Conservation (phyloP, 2,797 vertebrate species). For the Rallus crepitans region DNA sequence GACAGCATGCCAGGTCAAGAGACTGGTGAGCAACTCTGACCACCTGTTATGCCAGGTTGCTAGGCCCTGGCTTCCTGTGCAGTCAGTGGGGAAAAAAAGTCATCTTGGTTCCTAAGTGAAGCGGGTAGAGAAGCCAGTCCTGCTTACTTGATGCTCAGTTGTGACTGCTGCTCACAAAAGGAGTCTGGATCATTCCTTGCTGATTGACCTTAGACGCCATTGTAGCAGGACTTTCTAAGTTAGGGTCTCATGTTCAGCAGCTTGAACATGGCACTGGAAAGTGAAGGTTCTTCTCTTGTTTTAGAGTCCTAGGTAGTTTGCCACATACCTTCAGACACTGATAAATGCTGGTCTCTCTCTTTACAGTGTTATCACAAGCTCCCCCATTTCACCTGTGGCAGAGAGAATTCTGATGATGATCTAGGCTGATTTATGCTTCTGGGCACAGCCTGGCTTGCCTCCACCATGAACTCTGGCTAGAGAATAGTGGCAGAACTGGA, state of each 20-base stretch:
- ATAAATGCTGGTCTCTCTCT: not conserved
- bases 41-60: not conserved
- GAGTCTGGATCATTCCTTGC: not conserved
- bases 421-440: not conserved
- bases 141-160: not conserved
- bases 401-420: not conserved
- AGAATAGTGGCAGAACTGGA: not conserved
- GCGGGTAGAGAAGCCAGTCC: not conserved
- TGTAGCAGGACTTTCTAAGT: not conserved
- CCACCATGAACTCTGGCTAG: not conserved
- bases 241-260: not conserved
- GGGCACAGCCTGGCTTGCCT: not conserved
- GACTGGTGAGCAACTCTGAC: not conserved
- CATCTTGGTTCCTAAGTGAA: not conserved
- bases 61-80: not conserved
- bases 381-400: not conserved
- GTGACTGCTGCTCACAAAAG: not conserved
- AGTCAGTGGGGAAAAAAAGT: not conserved
- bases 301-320: not conserved
- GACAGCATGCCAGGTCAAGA: not conserved
- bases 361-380: not conserved
- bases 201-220: not conserved
- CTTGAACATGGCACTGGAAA: not conserved
- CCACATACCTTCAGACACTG: not conserved
- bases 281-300: not conserved